Evolutionary conservation across 2,888 invertebrate genomes (phyloP).

Genomic region (Cephus sareptanus): DNA sequence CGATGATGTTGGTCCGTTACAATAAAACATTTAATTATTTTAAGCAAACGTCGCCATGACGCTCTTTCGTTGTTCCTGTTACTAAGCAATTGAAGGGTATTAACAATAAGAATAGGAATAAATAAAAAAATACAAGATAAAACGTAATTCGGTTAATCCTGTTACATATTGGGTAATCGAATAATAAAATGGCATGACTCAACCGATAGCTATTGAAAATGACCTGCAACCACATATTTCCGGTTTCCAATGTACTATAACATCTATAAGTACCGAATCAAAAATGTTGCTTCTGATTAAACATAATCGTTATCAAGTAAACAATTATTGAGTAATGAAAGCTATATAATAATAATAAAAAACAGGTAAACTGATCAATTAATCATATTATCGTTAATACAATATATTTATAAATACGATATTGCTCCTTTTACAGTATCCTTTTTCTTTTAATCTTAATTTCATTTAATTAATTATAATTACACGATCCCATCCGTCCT

Average conservation of each 20-base stretch:
- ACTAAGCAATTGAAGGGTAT: no score
- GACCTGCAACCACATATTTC: neutral
- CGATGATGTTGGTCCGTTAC: no score
- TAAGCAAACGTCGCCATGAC: no score
- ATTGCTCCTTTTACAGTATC: neutral
- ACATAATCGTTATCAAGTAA: neutral
- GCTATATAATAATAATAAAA: neutral
- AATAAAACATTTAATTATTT: no score
- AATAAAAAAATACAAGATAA: neutral
- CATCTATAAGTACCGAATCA: no score
- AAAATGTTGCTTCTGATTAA: no score
- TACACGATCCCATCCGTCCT: no score
- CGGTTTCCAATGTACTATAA: neutral
- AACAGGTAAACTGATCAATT: neutral
- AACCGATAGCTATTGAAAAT: neutral
- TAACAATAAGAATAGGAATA: neutral
- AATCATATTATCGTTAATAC: neutral
- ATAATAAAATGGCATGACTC: neutral
- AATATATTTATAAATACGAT: slow-evolving; percentile 1
- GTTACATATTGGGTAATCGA: neutral
- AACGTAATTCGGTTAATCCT: neutral
- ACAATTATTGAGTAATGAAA: neutral
- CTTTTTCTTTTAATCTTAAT: neutral
- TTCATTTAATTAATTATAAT: no score
- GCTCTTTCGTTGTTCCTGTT: no score